Evolutionary conservation across 2,888 invertebrate genomes (phyloP), one percentile per base, ranked within the genome.

Genomic region (Pandemis heparana): DNA sequence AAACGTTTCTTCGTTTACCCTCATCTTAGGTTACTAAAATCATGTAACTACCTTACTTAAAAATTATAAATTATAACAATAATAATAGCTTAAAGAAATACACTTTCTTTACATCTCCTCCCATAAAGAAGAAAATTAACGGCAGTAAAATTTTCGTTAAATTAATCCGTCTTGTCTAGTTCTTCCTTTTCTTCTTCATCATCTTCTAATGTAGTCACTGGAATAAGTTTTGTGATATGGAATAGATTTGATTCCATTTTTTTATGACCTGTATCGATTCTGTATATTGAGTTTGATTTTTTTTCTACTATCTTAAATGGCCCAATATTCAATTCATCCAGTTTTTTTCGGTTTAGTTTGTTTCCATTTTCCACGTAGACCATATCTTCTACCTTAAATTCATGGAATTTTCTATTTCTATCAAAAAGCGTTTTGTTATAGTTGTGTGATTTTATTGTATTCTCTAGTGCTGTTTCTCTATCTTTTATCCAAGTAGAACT

Each of bases 391-490:
- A 48, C 48, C 7, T 48, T n/a, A 9, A 48, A n/a, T 1, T 48
- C n/a, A 48, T 48, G n/a, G n/a, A n/a, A n/a, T 48, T 48, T n/a
- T 48, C 48, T 48, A n/a, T 48, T n/a, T 10, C 1, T 4, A n/a
- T 48, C 48, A 7, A 48, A 48, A 5, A 14, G 5, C n/a, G 5
- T 48, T n/a, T 48, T 48, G n/a, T 48, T 48, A n/a, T 48, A 48
- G 10, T 48, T 10, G n/a, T 48, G 48, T n/a, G 48, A 48, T 5
- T 48, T 48, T 4, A 48, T 48, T n/a, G 48, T 48, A 7, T 48
- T 66, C 41, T 66, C 41, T 7, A 66, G 18, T 10, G 66, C 66
- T 0, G 56, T 39, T 56, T 56, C 10, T 18, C 66, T 16, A 18
- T 66, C 66, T 18, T 9, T 38, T 14, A 10, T 9, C 39, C 39